These are phyloP conservation scores for Cryptotis parvus DNA, from an alignment of 2,113 vertebrate genomes.

Conservation along the genomic window DNA sequence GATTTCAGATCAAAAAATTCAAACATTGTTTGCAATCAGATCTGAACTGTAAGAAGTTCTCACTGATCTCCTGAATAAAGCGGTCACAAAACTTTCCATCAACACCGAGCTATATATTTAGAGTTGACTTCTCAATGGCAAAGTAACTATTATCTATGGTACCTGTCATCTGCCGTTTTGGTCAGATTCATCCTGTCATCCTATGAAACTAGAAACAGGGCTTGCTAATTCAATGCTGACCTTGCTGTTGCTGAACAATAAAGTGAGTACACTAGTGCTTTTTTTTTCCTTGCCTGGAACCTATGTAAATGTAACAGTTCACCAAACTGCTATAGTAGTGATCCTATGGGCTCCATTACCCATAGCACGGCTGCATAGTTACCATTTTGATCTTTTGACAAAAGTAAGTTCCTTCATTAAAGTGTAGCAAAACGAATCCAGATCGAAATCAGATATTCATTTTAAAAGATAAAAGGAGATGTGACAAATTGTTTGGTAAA, in stretches of 20 bases:
- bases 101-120: background rate
- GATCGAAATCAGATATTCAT: slow-evolving; percentile 8
- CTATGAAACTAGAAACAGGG: background rate
- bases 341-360: background rate
- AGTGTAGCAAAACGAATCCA: slow-evolving; percentile 30
- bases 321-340: background rate
- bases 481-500: slow-evolving; percentile 1
- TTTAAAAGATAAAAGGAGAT: slow-evolving; percentile 31
- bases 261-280: background rate
- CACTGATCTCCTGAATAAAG: too few species aligned
- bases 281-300: background rate
- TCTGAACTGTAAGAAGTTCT: background rate
- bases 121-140: background rate
- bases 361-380: background rate
- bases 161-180: background rate
- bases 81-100: too few species aligned
- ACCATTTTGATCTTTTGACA: background rate
- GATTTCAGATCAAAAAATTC: slow-evolving; percentile 31
- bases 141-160: background rate
- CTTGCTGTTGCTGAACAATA: slow-evolving; percentile 21
- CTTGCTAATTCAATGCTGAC: background rate
- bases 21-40: background rate
- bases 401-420: slow-evolving; percentile 37
- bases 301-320: background rate
- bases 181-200: background rate